phyloP scores from a whole-genome alignment of 1,140 invertebrate genomes.

The Drosophila sturtevanti region DNA sequence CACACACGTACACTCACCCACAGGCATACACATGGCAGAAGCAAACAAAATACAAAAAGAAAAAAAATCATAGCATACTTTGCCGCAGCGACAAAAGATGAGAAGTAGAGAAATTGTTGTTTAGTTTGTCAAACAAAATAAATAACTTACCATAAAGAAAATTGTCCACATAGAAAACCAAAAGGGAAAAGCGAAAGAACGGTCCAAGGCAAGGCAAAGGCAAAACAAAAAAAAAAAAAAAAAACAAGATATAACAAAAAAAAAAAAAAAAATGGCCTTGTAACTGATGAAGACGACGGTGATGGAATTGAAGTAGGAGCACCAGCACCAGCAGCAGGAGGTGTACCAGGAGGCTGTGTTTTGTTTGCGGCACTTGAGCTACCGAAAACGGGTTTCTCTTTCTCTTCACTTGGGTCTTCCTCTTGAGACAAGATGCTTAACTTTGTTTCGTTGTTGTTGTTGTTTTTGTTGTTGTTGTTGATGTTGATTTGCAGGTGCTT shows the following conservation, averaged over 20 bases:
- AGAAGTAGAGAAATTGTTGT: conserved; percentile 33
- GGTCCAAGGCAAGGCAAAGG: background rate
- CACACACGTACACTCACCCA: conserved; percentile 14
- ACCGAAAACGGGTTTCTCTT: conserved; percentile 28
- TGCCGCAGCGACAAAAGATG: conserved; percentile 36
- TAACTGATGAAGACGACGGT: background rate
- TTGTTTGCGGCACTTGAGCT: conserved; percentile 1
- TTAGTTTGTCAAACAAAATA: conserved; percentile 11
- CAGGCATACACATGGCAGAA: background rate
- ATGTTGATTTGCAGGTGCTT: conserved; percentile 62
- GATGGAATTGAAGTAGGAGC: conserved; percentile 4
- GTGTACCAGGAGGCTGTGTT: background rate
- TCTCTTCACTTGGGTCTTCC: background rate
- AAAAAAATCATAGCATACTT: conserved; percentile 59
- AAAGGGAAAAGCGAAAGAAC: background rate
- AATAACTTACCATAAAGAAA: conserved; percentile 62
- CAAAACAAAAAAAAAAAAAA: background rate
- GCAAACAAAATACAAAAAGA: conserved; percentile 22
- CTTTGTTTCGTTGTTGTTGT: background rate
- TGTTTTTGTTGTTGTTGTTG: conserved; percentile 44
- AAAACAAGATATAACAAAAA: background rate
- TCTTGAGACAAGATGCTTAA: conserved; percentile 9
- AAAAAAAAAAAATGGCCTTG: background rate
- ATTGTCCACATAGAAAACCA: conserved; percentile 29
- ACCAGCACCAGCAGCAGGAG: background rate